phyloP scores from a whole-genome alignment of 2,888 invertebrate genomes.

The Electrophaes corylata region DNA sequence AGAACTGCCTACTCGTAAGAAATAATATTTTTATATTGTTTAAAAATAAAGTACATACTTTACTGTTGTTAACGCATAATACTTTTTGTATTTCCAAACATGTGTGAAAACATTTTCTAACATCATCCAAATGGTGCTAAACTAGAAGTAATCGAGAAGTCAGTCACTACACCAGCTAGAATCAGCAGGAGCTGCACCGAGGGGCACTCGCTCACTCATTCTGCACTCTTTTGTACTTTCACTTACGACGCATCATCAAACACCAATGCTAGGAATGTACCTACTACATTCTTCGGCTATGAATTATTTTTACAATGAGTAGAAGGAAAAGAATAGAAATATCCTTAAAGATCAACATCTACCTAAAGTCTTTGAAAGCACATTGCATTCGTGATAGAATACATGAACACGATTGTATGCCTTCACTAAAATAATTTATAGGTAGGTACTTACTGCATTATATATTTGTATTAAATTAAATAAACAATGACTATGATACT shows the following conservation, averaged over 20 bases:
- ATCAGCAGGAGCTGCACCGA: too few relatives aligned
- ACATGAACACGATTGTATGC: slow-evolving; percentile 34
- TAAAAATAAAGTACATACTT: slow-evolving; percentile 74
- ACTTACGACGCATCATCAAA: slow-evolving; percentile 22
- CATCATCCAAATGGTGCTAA: slow-evolving; percentile 77
- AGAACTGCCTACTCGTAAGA: slow-evolving; percentile 67
- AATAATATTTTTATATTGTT: slow-evolving; percentile 81
- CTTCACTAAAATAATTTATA: slow-evolving; percentile 26
- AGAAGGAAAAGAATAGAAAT: slow-evolving; percentile 23
- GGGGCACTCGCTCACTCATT: neutral
- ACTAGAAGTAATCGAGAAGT: slow-evolving; percentile 50
- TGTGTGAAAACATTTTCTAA: slow-evolving; percentile 55
- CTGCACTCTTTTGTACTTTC: slow-evolving; percentile 18
- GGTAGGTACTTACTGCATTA: slow-evolving; percentile 18
- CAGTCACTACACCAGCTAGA: too few relatives aligned
- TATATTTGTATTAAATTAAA: slow-evolving; percentile 21
- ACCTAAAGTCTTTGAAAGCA: slow-evolving; percentile 30
- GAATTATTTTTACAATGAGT: slow-evolving; percentile 27
- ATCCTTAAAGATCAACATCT: slow-evolving; percentile 31
- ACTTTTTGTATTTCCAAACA: slow-evolving; percentile 72
- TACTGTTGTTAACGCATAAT: slow-evolving; percentile 67
- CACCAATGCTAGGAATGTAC: neutral
- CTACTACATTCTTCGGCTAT: slow-evolving; percentile 21
- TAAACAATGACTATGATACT: slow-evolving; percentile 15
- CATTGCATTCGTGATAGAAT: slow-evolving; percentile 40